Evolutionary conservation across 2,113 vertebrate species (phyloP).

Genomic region (Saccopteryx bilineata): DNA sequence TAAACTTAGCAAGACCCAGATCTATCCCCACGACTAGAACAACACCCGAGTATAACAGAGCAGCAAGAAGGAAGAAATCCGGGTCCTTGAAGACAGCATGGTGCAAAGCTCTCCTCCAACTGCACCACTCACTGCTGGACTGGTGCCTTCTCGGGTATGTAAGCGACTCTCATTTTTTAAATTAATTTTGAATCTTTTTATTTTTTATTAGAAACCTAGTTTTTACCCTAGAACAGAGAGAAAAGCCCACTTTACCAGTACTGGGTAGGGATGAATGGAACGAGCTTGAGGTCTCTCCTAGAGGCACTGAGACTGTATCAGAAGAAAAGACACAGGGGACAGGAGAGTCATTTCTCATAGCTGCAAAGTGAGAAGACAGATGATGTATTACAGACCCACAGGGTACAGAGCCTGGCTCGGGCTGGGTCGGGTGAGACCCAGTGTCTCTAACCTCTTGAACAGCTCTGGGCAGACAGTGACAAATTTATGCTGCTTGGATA

Average conservation of each 20-base stretch:
- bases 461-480: background rate
- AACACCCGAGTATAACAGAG: background rate
- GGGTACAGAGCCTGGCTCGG: fast-evolving
- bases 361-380: background rate
- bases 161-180: background rate
- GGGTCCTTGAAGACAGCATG: background rate
- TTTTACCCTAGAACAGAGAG: conserved; percentile 33
- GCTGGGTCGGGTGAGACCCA: background rate
- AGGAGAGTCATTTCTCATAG: background rate
- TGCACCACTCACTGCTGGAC: too few species aligned
- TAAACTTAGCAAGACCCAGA: background rate
- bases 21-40: background rate
- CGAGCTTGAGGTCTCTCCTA: background rate
- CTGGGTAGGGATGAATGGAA: background rate
- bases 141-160: background rate
- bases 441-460: background rate
- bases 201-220: background rate
- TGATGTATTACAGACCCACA: background rate
- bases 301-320: background rate
- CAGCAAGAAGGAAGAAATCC: background rate
- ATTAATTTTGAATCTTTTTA: background rate
- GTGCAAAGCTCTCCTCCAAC: background rate
- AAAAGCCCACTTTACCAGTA: background rate
- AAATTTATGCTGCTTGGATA: background rate
- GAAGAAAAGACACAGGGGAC: background rate